Evolutionary conservation across 2,797 vertebrate genomes (phyloP), one percentile per base, ranked within the genome.

Genomic region (Toxotes lorentzi): DNA sequence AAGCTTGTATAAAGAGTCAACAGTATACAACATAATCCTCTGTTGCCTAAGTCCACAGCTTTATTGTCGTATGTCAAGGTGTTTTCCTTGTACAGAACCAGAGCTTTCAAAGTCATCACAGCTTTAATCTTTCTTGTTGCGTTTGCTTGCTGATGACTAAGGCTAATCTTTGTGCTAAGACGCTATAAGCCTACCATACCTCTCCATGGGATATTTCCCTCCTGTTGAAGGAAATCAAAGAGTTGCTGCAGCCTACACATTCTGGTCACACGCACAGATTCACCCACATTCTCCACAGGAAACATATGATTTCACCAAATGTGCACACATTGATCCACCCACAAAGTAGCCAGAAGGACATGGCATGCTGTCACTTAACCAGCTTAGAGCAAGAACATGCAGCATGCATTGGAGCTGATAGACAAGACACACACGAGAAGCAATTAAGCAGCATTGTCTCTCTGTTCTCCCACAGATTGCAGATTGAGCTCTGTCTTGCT

Each of bases 191-290:
- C 51, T 40, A 12, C 57, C 40, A 9, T 61, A 27, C 38, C 41
- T 73, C 83, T 72, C 79, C 4, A 11, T 61, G 71, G 79, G 65
- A 73, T 47, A 12, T 67, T 32, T 78, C 34, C 60, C 65, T 82
- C 78, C 64, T 43, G 60, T 56, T 68, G 60, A 69, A 70, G 59
- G 50, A 85, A 84, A 81, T 89, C 82, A 82, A 88, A 81, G 81
- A 54, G 45, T 62, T 35, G 73, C 73, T 53, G 59, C 57, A 70
- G 81, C 86, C 79, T 78, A 78, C 81, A 66, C 60, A 19, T 54
- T 27, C 10, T 17, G 30, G 76, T 79, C 47, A 2, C 79, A 77
- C 61, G 6, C 57, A 51, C 57, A 53, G 19, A 70, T 30, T 74
- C 76, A 61, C 73, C 76, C 77, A 82, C 65, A 24, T 70, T 59